phyloP scores from a whole-genome alignment of 2,888 invertebrate species.

The Agrotis ipsilon region DNA sequence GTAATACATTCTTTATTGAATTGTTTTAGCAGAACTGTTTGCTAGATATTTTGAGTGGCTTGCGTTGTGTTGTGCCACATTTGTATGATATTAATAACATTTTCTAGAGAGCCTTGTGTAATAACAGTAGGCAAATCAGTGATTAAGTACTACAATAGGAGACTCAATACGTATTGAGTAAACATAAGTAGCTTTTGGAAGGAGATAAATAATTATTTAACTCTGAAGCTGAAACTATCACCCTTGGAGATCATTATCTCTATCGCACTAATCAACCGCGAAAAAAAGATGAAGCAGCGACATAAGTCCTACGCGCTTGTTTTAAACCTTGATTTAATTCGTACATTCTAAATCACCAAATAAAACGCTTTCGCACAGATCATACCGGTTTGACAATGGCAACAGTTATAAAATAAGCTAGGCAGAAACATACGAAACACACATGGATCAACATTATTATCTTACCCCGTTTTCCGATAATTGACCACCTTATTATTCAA shows the following conservation, averaged over 20 bases:
- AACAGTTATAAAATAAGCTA: too few species aligned
- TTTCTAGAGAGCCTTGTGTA: neutral
- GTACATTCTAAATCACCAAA: neutral
- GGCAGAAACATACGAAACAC: neutral
- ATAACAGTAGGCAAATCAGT: neutral
- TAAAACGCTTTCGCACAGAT: neutral
- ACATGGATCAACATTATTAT: conserved; percentile 11
- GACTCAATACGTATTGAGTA: too few species aligned
- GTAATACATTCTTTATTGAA: conserved; percentile 29
- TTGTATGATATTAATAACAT: neutral
- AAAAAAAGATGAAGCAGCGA: too few species aligned
- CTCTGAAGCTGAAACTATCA: too few species aligned
- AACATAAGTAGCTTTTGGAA: too few species aligned
- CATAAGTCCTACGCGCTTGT: neutral
- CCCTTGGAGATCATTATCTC: too few species aligned
- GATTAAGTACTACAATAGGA: too few species aligned
- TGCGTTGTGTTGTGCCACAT: neutral
- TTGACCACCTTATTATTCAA: conserved; percentile 14
- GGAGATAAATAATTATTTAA: too few species aligned
- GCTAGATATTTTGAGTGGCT: neutral
- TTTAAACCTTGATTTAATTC: conserved; percentile 5
- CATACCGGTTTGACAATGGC: conserved; percentile 17
- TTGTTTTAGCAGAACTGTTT: conserved; percentile 13
- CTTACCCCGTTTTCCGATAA: neutral
- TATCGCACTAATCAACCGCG: too few species aligned